Conservation (phyloP, 2,888 invertebrate genomes). For the Microplitis manilae region DNA sequence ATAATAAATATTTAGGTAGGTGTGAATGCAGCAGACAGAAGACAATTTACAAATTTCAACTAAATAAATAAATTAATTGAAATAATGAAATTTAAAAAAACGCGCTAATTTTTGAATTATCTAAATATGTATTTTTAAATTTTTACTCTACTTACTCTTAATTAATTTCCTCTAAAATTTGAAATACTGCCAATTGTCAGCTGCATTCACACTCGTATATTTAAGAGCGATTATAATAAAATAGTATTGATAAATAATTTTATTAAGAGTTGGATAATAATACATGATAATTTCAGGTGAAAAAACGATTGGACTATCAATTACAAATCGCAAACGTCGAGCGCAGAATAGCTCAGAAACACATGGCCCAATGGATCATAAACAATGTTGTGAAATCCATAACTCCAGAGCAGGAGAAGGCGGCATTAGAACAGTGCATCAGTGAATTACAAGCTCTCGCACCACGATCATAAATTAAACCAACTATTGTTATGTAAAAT, state of each 20-base stretch:
- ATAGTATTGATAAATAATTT: neutral
- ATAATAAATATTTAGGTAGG: too few relatives aligned
- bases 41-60: too few relatives aligned
- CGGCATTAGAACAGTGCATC: slow-evolving; percentile 90
- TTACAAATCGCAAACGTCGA: slow-evolving; percentile 88
- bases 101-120: too few relatives aligned
- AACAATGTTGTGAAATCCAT: slow-evolving; percentile 87
- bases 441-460: slow-evolving; percentile 86
- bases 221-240: too few relatives aligned
- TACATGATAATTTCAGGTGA: slow-evolving; percentile 75
- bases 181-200: too few relatives aligned
- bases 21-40: too few relatives aligned
- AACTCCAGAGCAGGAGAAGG: slow-evolving; percentile 95
- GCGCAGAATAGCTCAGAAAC: slow-evolving; percentile 89
- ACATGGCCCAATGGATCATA: slow-evolving; percentile 96
- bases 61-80: too few relatives aligned
- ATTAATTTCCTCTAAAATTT: too few relatives aligned
- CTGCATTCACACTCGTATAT: too few relatives aligned
- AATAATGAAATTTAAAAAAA: too few relatives aligned
- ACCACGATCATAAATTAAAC: slow-evolving; percentile 62
- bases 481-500: neutral
- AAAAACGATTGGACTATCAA: slow-evolving; percentile 93
- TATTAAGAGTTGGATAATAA: neutral
- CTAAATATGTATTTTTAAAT: too few relatives aligned
- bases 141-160: too few relatives aligned